Evolutionary conservation across 2,113 vertebrate genomes (phyloP).

Genomic region (Nycticryphes semicollaris): DNA sequence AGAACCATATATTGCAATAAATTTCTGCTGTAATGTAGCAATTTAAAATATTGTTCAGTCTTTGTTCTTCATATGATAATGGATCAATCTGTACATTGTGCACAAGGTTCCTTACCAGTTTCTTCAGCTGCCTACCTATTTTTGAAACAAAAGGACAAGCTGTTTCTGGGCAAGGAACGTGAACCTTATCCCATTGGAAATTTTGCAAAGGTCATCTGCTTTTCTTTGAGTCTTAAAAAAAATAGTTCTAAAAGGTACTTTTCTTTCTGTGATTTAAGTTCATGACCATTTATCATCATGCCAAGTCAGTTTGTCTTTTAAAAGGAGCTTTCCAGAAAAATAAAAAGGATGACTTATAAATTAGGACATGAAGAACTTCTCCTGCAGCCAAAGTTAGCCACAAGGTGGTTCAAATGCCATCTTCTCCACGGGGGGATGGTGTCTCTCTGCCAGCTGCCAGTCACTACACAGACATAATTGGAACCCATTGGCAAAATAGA

Average conservation of each 20-base stretch:
- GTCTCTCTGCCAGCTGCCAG: not conserved
- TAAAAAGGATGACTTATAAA: not conserved
- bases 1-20: not conserved
- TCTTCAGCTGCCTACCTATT: not conserved
- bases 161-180: not conserved
- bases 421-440: not conserved
- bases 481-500: not conserved
- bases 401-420: not conserved
- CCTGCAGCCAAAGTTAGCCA: constrained; percentile 7
- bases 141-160: not conserved
- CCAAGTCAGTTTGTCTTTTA: not conserved
- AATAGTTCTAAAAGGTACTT: constrained; percentile 23
- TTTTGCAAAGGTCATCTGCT: constrained; percentile 19
- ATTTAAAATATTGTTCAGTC: not conserved
- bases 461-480: not conserved
- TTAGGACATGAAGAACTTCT: constrained; percentile 17
- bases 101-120: not conserved
- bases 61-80: not conserved
- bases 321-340: not conserved
- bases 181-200: not conserved
- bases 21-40: not conserved
- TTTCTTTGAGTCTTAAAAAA: not conserved
- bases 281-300: not conserved
- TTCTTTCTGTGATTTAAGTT: constrained; percentile 32
- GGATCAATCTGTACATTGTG: not conserved